Evolutionary conservation across 2,888 invertebrate genomes (phyloP), one percentile per base, ranked within the genome.

Genomic region (Pollenia amentaria): DNA sequence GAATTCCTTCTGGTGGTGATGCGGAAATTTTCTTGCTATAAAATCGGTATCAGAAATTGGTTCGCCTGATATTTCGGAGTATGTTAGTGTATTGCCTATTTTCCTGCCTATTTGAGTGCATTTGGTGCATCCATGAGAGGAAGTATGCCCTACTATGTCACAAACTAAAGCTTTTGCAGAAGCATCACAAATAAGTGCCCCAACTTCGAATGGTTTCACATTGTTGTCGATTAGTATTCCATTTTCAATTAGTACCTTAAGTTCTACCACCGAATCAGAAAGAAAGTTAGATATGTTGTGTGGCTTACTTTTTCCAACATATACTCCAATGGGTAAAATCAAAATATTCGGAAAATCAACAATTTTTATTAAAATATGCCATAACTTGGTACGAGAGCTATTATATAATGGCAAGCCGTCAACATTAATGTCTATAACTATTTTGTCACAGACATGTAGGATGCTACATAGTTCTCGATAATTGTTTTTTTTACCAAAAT

Each of bases 391-490:
- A 8, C 42, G 21, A 2, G 84, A 84, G n/a, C 77, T 77, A 51
- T 64, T 73, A 46, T 14, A 84, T 10, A 84, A 69, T 2, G 79
- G 79, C 3, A 85, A 14, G 0, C 85, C 76, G 21, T 76, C 85
- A 55, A 85, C 67, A 57, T 85, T 85, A 6, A 85, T 46, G 44
- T 85, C 77, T 18, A 80, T 53, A 1, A 65, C 11, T 60, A 84
- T 79, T 72, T 77, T 51, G 1, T 69, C 12, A 4, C 38, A 69
- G 11, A 42, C 44, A 3, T 14, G 7, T 40, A 82, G 2, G 3
- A 75, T n/a, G 48, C 12, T 51, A 51, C 51, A 21, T 21, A 21
- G 48, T 7, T 46, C 42, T 55, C n/a, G 16, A 46, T 2, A 55
- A 42, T 29, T 72, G 64, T 1, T 62, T 64, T 72, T 51, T 46